Percentiles rank a stretch among this genome's conserved stretches.
These are phyloP conservation scores for Natator depressus DNA, from an alignment of 2,113 vertebrate genomes.

Conservation along the genomic window DNA sequence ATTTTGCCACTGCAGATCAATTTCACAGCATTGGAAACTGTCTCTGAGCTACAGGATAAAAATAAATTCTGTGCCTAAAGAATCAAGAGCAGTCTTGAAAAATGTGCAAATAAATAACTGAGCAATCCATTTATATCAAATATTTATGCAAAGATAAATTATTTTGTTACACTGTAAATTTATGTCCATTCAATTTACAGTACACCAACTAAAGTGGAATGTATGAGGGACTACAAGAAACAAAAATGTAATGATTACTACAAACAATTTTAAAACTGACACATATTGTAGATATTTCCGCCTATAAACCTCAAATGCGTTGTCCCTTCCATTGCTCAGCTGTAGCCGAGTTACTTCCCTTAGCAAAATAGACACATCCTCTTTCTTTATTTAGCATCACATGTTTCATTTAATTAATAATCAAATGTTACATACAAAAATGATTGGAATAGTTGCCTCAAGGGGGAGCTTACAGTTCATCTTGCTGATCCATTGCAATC, in stretches of 20 bases:
- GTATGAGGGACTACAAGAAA: conserved; percentile 67
- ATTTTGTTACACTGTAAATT: conserved; percentile 77
- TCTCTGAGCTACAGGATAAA: neutral
- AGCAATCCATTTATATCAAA: conserved; percentile 79
- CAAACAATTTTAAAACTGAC: conserved; percentile 67
- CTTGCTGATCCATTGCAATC: conserved; percentile 78
- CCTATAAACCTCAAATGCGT: conserved; percentile 62
- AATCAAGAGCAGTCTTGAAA: conserved; percentile 30
- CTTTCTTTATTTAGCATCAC: conserved; percentile 77
- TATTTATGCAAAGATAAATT: conserved; percentile 83
- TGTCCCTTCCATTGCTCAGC: conserved; percentile 60
- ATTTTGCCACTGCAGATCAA: neutral
- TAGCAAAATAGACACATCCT: conserved; percentile 80
- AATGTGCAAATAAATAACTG: conserved; percentile 73
- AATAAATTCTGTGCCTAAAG: conserved; percentile 6
- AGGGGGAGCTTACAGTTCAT: conserved; percentile 84
- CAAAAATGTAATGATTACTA: conserved; percentile 56
- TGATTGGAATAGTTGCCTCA: conserved; percentile 80
- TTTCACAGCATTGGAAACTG: neutral
- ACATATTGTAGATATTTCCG: conserved; percentile 54
- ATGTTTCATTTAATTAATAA: conserved; percentile 75
- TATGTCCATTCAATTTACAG: conserved; percentile 70
- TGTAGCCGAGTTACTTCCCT: conserved; percentile 62
- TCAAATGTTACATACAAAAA: conserved; percentile 79
- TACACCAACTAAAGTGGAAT: conserved; percentile 74